A percentile compares a stretch with the other conserved stretches of the same genome.
Conservation (phyloP, 2,888 invertebrate genomes). For the Drosophila recens region DNA sequence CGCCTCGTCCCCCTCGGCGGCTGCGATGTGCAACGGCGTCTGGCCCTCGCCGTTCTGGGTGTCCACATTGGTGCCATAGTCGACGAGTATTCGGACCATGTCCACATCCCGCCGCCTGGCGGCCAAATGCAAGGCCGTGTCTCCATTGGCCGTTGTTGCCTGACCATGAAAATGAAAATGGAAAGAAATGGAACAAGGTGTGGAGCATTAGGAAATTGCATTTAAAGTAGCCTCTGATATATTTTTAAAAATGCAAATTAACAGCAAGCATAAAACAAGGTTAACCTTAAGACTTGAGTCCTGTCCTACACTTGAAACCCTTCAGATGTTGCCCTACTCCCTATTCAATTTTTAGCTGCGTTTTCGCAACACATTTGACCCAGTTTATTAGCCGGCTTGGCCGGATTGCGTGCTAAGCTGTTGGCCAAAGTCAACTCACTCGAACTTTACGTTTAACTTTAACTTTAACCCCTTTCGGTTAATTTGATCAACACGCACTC, state of each 20-base stretch:
- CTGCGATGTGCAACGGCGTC: constrained; percentile 97
- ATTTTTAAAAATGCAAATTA: constrained; percentile 72
- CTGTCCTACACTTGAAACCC: constrained; percentile 7
- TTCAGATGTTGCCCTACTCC: not conserved
- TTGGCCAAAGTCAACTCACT: constrained; percentile 70
- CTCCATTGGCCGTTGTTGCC: constrained; percentile 93
- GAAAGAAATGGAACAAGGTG: constrained; percentile 12
- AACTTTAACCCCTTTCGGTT: constrained; percentile 63
- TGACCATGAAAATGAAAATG: constrained; percentile 79
- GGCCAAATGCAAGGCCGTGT: constrained; percentile 97
- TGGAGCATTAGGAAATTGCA: constrained; percentile 30
- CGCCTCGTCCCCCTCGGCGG: constrained; percentile 97
- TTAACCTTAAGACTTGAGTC: constrained; percentile 23
- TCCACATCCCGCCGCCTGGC: constrained; percentile 96
- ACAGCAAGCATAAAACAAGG: constrained; percentile 40
- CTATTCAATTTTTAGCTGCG: constrained; percentile 54
- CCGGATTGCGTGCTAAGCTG: constrained; percentile 68
- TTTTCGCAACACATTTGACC: constrained; percentile 70
- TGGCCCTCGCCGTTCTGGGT: constrained; percentile 97
- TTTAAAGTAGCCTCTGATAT: constrained; percentile 22
- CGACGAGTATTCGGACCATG: constrained; percentile 95
- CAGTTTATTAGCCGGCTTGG: constrained; percentile 74
- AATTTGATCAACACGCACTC: constrained; percentile 80
- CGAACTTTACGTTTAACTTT: constrained; percentile 68
- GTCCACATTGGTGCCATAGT: constrained; percentile 96